Base-by-base conservation (phyloP, 2,888 invertebrate genomes). In the Lasioglossum oenotherae region DNA sequence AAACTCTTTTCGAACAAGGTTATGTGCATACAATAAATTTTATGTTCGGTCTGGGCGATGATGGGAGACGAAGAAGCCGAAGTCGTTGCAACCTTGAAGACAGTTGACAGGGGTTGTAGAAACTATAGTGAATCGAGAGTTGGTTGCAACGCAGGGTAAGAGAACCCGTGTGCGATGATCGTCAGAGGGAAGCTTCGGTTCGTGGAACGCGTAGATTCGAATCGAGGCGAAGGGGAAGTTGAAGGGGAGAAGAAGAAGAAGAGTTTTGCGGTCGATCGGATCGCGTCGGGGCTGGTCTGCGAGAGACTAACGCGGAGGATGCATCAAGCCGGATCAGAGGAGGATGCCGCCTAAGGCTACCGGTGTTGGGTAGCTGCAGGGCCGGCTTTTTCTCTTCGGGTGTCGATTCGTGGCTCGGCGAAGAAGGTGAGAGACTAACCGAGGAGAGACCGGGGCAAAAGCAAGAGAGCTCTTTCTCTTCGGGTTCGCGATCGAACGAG, bases 301-400 rank as follows among this genome's bases (percentile, higher is more conserved):
- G n/a, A 53, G 67, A 46, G 67, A 78, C 16, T 67, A 53, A 57
- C 57, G 49, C 60, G 60, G 67, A 67, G 74, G 88, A 82, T 81
- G 84, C 80, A 69, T 80, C 85, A 76, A 78, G 60, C 69, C 44
- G 79, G 89, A 88, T 88, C 82, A 87, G 90, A 93, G 93, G 93
- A 92, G 92, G 91, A 92, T 91, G 92, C 92, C 93, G 93, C 93
- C 90, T 87, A 91, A 92, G 94, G 93, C 94, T 94, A 94, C 94
- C 92, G 94, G 94, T 94, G 93, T 94, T 94, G 92, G 92, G 88
- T 91, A 89, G 88, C 85, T 89, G 87, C 92, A 92, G 92, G 93
- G 91, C 92, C 92, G 77, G 84, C 49, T 84, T 74, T 83, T 78
- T 84, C 84, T 57, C 71, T 67, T 72, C 44, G 64, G 71, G 78